Base-by-base conservation (phyloP, 2,888 invertebrate species). In the Cephus rjabovi region DNA sequence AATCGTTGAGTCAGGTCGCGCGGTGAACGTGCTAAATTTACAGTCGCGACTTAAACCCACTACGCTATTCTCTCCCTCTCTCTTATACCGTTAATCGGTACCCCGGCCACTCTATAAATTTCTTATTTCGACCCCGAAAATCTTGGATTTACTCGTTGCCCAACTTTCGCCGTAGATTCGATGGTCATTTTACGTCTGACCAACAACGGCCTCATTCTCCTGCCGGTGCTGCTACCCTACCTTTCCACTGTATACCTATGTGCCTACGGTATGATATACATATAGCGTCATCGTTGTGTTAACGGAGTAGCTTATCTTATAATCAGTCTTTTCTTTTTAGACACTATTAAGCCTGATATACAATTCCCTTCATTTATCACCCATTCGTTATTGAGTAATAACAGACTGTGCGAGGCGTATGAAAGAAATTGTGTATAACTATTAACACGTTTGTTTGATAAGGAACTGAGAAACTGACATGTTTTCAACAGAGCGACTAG, bases 61-160 rank as follows among this genome's bases (percentile, higher is more conserved):
- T 6, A 23, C 9, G 56, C 23, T 56, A 6, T 56, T 9, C 56
- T 56, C 23, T 40, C 0, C 0, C 23, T 23, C 56, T 23, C 23
- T 23, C 56, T 56, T 6, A 15, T 23, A 74, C 74, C 82, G 77
- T 82, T 79, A 81, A 79, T 81, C 75, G 74, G 79, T 74, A 73
- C 74, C 74, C 56, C 73, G 75, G 73, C 75, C 56, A 56, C 37
- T 71, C 74, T 73, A 81, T 79, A 79, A 82, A 82, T 79, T 81
- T 69, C 75, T 69, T 74, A 79, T 78, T 56, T 81, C 76, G 78
- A 78, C 78, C 34, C 78, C 74, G 40, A 76, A 82, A 81, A 79
- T 3, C 75, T 81, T 81, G 34, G 77, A 77, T 80, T 75, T 56
- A 23, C 23, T 56, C 56, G 56, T 56, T 9, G 56, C 56, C 56